Evolutionary conservation across 2,888 invertebrate species (phyloP).

Genomic region (Drosophila algonquin): DNA sequence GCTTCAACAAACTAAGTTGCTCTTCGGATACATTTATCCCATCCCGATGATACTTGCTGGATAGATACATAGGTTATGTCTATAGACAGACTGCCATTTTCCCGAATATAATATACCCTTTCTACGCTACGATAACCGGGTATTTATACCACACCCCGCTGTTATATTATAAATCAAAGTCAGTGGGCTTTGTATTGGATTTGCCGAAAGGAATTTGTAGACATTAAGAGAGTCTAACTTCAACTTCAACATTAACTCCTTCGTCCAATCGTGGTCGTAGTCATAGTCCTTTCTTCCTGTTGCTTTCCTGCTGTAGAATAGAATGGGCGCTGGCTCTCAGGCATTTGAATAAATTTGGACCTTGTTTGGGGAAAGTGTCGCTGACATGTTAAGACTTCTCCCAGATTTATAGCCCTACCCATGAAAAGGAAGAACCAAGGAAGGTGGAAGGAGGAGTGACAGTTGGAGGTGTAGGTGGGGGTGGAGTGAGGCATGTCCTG

Average conservation of each 20-base stretch:
- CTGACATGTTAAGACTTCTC: constrained; percentile 73
- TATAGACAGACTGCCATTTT: not conserved
- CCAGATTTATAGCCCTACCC: constrained; percentile 59
- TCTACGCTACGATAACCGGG: not conserved
- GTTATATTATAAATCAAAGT: constrained; percentile 80
- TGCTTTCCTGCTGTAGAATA: constrained; percentile 47
- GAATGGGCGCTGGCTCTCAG: not conserved
- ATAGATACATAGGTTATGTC: too few relatives aligned
- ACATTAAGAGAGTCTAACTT: constrained; percentile 34
- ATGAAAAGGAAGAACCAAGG: not conserved
- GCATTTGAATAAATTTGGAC: constrained; percentile 70
- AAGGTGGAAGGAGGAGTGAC: constrained; percentile 1
- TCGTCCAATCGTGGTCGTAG: constrained; percentile 8
- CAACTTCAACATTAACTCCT: constrained; percentile 8
- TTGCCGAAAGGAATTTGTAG: constrained; percentile 74
- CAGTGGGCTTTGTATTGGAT: constrained; percentile 72
- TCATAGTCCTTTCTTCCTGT: constrained; percentile 59
- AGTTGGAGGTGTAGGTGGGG: too few relatives aligned
- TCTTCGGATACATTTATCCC: not conserved
- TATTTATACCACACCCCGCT: constrained; percentile 62
- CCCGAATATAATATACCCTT: not conserved
- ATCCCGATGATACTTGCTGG: not conserved
- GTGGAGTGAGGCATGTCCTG: not conserved
- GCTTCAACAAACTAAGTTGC: not conserved
- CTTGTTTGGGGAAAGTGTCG: constrained; percentile 64